Conservation (phyloP, 2,113 vertebrate genomes). For the Oplegnathus fasciatus region DNA sequence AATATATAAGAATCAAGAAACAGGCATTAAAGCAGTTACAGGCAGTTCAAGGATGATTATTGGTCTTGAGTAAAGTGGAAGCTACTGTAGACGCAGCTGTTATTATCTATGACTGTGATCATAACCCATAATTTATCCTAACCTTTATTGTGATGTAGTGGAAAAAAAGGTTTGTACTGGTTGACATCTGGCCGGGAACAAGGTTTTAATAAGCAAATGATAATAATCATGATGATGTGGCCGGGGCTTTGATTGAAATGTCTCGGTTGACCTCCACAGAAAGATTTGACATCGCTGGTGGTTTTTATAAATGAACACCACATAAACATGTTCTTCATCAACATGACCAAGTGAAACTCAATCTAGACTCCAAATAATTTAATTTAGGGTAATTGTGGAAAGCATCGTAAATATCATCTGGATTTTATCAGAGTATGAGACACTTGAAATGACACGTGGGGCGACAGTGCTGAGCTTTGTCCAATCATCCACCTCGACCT, state of each 20-base stretch:
- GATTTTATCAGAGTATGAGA: too few species aligned
- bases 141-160: background rate
- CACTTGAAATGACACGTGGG: too few species aligned
- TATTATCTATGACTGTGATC: background rate
- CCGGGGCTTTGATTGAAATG: background rate
- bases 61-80: background rate
- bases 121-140: background rate
- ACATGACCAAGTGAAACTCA: too few species aligned
- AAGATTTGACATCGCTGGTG: too few species aligned
- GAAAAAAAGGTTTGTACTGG: background rate
- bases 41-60: background rate
- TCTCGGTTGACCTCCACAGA: background rate
- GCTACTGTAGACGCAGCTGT: background rate
- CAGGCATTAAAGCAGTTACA: too few species aligned
- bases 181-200: background rate
- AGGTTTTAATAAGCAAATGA: constrained; percentile 3
- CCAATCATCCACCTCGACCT: too few species aligned
- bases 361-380: too few species aligned
- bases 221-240: background rate
- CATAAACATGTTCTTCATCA: too few species aligned
- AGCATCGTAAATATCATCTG: too few species aligned
- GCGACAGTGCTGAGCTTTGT: too few species aligned
- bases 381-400: too few species aligned
- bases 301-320: too few species aligned
- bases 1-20: background rate